Evolutionary conservation across 2,797 vertebrate genomes (phyloP), one percentile per base, ranked within the genome.

Genomic region (Aselliscus stoliczkanus): DNA sequence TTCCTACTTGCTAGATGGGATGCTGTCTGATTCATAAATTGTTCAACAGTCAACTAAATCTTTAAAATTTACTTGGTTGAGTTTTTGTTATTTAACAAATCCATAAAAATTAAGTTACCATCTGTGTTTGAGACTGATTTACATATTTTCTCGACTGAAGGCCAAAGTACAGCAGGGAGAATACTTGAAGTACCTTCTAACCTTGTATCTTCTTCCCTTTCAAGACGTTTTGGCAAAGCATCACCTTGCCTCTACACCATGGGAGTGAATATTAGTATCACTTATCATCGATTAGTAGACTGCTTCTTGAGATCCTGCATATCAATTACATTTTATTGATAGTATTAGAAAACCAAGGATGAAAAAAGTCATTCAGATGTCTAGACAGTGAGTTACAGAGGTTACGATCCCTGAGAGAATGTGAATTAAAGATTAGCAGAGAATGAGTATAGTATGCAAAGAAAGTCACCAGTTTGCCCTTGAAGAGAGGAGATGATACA

Each of bases 101-200:
- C 12, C 75, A 86, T 94, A 94, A 97, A 95, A 90, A 96, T 84
- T 91, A 96, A 96, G 88, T 94, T 94, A 76, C 80, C 88, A 96
- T 93, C 62, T 93, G 80, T 96, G 73, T 95, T 93, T 93, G 64
- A 54, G 31, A 81, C 42, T 93, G 67, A 95, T 94, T 96, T 95
- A 93, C 93, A 84, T 85, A 80, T 93, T 94, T 94, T 87, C 84
- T 81, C 87, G 79, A 93, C 42, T 42, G 65, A 96, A 95, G 76
- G 37, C 64, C 84, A 96, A 92, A 83, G 25, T 15, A 76, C 54
- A 93, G 67, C 31, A 77, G 84, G 70, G 83, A 96, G 39, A 56
- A 95, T 87, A 80, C 80, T 86, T 96, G 79, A 86, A 88, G 23
- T 88, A 47, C 20, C 13, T 91, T 85, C 65, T 82, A 90, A 92